A percentile compares a stretch with the other conserved stretches of the same genome.
Conservation (phyloP, 1,140 invertebrate genomes). For the Aradophagus sp. region DNA sequence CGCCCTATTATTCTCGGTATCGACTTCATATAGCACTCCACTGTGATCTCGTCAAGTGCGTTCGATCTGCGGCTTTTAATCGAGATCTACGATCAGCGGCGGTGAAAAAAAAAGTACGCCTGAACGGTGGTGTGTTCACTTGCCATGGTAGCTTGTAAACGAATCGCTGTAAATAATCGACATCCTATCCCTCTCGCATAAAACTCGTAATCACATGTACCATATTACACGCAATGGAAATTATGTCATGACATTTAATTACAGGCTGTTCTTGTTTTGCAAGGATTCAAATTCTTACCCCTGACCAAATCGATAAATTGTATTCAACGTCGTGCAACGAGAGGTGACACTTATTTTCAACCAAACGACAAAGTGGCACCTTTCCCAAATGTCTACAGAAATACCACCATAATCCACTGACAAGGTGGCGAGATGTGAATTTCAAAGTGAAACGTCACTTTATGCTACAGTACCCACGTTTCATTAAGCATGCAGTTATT, state of each 20-base stretch:
- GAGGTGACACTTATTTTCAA: no score
- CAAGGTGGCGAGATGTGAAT: no score
- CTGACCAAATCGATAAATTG: conserved; percentile 43
- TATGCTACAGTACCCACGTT: no score
- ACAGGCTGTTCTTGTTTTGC: conserved; percentile 40
- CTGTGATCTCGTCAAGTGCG: conserved; percentile 50
- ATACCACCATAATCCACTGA: no score
- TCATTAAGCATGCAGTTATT: no score
- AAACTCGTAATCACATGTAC: conserved; percentile 49
- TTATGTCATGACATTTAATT: conserved; percentile 53
- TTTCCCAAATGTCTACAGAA: no score
- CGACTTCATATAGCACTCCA: conserved; percentile 51
- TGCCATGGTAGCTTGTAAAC: conserved; percentile 47
- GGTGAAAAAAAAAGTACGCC: conserved; percentile 54
- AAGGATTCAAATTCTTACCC: conserved; percentile 29
- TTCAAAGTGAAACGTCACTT: no score
- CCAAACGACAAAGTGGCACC: no score
- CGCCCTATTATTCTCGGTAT: conserved; percentile 46
- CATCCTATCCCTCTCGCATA: conserved; percentile 51
- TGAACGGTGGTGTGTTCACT: conserved; percentile 46
- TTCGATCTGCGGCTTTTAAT: conserved; percentile 55
- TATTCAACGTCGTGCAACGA: conserved; percentile 21
- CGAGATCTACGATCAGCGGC: conserved; percentile 50
- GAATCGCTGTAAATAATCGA: conserved; percentile 55
- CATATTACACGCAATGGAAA: conserved; percentile 34